These are phyloP conservation scores for Pseudomyrmex pallidus DNA, from an alignment of 1,140 invertebrate genomes.

Conservation along the genomic window DNA sequence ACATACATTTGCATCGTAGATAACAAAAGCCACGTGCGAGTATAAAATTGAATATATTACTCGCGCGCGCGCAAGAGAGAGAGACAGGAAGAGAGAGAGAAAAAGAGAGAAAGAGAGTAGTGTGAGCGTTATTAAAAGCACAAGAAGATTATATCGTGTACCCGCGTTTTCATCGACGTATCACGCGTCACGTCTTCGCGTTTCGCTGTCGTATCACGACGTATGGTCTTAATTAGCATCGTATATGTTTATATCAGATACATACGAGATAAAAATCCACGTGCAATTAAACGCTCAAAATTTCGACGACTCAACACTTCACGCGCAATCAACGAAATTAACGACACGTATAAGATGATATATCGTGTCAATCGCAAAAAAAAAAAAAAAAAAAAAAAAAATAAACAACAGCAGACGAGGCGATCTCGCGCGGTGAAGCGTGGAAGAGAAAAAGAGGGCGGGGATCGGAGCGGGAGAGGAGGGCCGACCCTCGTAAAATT, in stretches of 20 bases:
- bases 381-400: background rate
- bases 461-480: background rate
- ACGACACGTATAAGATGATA: slow-evolving; percentile 39
- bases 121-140: slow-evolving; percentile 56
- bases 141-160: slow-evolving; percentile 45
- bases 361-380: background rate
- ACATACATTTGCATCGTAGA: slow-evolving; percentile 37
- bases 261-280: slow-evolving; percentile 35
- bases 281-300: slow-evolving; percentile 50
- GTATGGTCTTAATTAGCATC: slow-evolving; percentile 53
- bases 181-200: slow-evolving; percentile 49
- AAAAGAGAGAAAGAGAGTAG: too few relatives aligned
- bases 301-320: slow-evolving; percentile 3
- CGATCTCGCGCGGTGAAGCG: background rate
- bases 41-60: slow-evolving; percentile 56
- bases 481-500: slow-evolving; percentile 72
- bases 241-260: slow-evolving; percentile 43
- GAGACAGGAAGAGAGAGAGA: too few relatives aligned
- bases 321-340: slow-evolving; percentile 29
- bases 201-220: slow-evolving; percentile 26
- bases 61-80: background rate
- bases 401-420: slow-evolving; percentile 56
- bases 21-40: slow-evolving; percentile 50
- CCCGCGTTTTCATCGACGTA: slow-evolving; percentile 54
- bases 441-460: slow-evolving; percentile 21